A percentile compares a stretch with the other conserved stretches of the same genome.
These are phyloP conservation scores for Ceratitis capitata DNA, from an alignment of 1,140 invertebrate species.

Conservation along the genomic window DNA sequence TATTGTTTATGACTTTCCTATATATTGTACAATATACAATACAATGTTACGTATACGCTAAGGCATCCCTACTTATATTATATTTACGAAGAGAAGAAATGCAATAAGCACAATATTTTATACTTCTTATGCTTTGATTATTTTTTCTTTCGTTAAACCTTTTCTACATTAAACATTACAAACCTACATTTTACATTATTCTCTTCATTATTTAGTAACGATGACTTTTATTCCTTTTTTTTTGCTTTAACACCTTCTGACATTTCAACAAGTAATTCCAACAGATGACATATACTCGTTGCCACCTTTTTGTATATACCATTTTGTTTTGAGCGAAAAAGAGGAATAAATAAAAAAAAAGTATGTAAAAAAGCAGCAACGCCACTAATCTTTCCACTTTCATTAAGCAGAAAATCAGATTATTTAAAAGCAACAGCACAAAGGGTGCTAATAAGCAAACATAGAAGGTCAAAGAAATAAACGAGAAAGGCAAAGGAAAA, in stretches of 20 bases:
- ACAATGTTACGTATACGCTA: not conserved
- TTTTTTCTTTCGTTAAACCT: no score
- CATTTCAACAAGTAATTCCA: not conserved
- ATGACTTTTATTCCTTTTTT: not conserved
- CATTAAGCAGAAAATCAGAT: constrained; percentile 20
- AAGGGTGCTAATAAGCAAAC: constrained; percentile 6
- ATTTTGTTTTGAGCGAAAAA: no score
- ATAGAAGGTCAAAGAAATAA: not conserved
- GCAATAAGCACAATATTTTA: no score
- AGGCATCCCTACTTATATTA: not conserved
- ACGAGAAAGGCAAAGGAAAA: not conserved
- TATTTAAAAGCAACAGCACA: not conserved
- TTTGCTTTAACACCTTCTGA: not conserved
- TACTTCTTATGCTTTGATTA: no score
- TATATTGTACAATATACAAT: no score
- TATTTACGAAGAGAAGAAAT: no score
- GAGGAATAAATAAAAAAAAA: no score
- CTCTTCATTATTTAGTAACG: not conserved
- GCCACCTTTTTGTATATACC: not conserved
- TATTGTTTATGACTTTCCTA: no score
- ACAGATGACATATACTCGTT: not conserved
- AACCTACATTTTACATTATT: not conserved
- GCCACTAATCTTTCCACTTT: constrained; percentile 10
- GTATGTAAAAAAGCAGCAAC: not conserved
- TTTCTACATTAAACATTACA: not conserved